Percentiles rank a stretch among this genome's conserved stretches.
phyloP scores from a whole-genome alignment of 1,140 invertebrate genomes.

The Drosophila mauritiana region DNA sequence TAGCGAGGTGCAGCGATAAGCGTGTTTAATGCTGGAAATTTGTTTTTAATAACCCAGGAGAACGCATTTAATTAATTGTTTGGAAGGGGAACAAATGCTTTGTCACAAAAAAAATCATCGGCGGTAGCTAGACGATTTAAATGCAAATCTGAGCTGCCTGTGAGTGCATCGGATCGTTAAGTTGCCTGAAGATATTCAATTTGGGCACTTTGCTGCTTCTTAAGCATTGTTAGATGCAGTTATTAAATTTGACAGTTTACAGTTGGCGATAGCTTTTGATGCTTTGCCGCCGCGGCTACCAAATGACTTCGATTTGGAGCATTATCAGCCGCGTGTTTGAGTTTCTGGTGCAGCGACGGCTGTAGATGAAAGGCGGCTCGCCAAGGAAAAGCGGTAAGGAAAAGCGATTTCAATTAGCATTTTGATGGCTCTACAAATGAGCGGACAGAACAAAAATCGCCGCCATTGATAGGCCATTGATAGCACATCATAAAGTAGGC shows the following conservation, averaged over 20 bases:
- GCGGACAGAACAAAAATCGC: conserved; percentile 65
- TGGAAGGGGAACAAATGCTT: conserved; percentile 40
- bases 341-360: conserved; percentile 71
- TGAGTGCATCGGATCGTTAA: conserved; percentile 77
- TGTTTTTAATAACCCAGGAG: conserved; percentile 73
- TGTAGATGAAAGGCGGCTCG: conserved; percentile 55
- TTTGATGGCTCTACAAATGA: conserved; percentile 79
- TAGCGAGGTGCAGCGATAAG: conserved; percentile 55
- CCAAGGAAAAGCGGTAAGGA: conserved; percentile 20
- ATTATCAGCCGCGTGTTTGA: conserved; percentile 71
- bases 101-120: conserved; percentile 40
- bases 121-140: conserved; percentile 68
- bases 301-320: conserved; percentile 62
- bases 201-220: conserved; percentile 52
- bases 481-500: conserved; percentile 77
- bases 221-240: conserved; percentile 71
- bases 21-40: conserved; percentile 55
- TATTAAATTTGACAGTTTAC: conserved; percentile 83
- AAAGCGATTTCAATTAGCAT: conserved; percentile 77
- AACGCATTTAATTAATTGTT: conserved; percentile 69
- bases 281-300: conserved; percentile 57
- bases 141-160: conserved; percentile 63
- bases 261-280: conserved; percentile 68
- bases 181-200: conserved; percentile 63
- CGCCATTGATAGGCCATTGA: conserved; percentile 76